Evolutionary conservation across 2,888 invertebrate species (phyloP).

Genomic region (Macaria notata): DNA sequence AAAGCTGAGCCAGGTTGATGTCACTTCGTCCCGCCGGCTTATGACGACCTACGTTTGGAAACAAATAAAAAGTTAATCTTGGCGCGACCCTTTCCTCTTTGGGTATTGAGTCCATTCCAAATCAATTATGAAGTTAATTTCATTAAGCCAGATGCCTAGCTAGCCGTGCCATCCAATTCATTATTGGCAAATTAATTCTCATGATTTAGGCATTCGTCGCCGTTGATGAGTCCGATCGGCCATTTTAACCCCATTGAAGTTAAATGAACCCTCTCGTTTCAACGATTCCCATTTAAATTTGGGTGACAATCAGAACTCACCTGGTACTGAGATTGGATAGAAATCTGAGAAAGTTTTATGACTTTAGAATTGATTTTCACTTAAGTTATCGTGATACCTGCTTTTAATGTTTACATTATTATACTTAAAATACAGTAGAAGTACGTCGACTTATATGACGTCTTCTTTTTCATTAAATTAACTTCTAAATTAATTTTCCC

Average conservation of each 20-base stretch:
- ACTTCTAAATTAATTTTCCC: too few relatives aligned
- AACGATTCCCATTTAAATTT: conserved; percentile 50
- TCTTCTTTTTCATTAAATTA: too few relatives aligned
- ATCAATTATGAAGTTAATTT: conserved; percentile 32
- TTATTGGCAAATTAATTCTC: conserved; percentile 42
- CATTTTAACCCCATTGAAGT: conserved; percentile 47
- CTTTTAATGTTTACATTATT: too few relatives aligned
- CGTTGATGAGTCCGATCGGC: conserved; percentile 40
- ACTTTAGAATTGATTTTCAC: conserved; percentile 9
- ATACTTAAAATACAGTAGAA: too few relatives aligned
- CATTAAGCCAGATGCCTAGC: conserved; percentile 24
- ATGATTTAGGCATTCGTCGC: conserved; percentile 37
- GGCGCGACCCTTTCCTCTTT: conserved; percentile 14
- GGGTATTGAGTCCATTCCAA: conserved; percentile 17
- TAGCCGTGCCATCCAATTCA: conserved; percentile 30
- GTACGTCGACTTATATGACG: too few relatives aligned
- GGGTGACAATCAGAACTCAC: conserved; percentile 21
- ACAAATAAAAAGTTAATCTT: conserved; percentile 22
- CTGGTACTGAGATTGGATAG: conserved; percentile 11
- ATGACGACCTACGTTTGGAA: neutral
- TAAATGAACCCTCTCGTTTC: conserved; percentile 49
- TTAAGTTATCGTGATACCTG: neutral
- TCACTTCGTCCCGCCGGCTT: neutral
- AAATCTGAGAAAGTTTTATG: conserved; percentile 14
- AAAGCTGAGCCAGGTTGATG: conserved; percentile 12